Conservation (phyloP, 2,113 vertebrate species). For the Oreotragus oreotragus region DNA sequence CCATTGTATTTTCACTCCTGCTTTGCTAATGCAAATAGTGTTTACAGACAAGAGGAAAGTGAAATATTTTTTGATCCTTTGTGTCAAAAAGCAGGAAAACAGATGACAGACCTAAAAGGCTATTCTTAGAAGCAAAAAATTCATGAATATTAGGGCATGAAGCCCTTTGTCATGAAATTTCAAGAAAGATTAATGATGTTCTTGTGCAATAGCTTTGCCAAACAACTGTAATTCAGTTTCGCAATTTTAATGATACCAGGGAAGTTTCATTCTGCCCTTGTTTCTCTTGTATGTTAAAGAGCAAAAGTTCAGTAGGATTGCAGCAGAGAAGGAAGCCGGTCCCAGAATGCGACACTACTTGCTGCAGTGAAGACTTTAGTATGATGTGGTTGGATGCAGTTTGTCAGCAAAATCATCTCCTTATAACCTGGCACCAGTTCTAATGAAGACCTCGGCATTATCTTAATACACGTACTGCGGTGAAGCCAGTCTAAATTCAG, state of each 20-base stretch:
- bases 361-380: neutral
- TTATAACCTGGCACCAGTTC: neutral
- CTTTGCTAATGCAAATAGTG: neutral
- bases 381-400: neutral
- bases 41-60: neutral
- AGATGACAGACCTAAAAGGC: neutral
- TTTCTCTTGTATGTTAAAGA: conserved; percentile 56
- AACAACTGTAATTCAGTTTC: conserved; percentile 44
- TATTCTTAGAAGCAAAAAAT: conserved; percentile 5
- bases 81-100: conserved; percentile 19
- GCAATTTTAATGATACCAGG: conserved; percentile 45
- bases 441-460: conserved; percentile 16
- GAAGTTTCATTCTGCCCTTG: neutral
- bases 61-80: neutral
- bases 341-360: neutral
- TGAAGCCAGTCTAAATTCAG: neutral
- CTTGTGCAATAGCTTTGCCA: conserved; percentile 39
- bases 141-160: neutral
- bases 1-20: neutral
- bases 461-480: neutral
- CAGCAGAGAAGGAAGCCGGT: neutral
- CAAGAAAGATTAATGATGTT: conserved; percentile 34
- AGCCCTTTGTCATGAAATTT: conserved; percentile 34
- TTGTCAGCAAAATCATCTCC: conserved; percentile 51
- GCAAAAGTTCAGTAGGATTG: conserved; percentile 32